Percentiles rank a stretch among this genome's conserved stretches.
Conservation (phyloP, 2,888 invertebrate genomes). For the Synanthedon formicaeformis region DNA sequence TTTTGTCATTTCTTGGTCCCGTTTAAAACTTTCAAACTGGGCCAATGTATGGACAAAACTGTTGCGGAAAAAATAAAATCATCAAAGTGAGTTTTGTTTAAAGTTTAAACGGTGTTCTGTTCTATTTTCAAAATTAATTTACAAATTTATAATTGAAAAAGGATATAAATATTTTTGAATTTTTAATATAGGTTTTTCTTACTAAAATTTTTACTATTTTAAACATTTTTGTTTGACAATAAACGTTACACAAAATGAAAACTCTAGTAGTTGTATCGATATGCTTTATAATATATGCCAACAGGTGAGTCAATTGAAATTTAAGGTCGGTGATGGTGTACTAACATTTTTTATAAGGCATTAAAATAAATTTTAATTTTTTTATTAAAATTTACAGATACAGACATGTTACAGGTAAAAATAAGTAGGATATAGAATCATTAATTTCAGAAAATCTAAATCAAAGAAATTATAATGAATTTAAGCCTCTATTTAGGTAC, state of each 20-base stretch:
- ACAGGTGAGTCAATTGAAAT: neutral
- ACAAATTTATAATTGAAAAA: too few species aligned
- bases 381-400: too few species aligned
- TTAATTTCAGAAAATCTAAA: too few species aligned
- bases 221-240: too few species aligned
- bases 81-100: slow-evolving; percentile 45
- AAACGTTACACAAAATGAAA: neutral
- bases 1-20: neutral
- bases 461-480: too few species aligned
- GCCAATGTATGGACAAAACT: slow-evolving; percentile 73
- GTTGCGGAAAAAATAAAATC: slow-evolving; percentile 51
- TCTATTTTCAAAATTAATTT: neutral
- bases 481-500: too few species aligned
- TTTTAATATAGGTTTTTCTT: too few species aligned
- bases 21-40: slow-evolving; percentile 56
- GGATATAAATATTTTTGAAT: too few species aligned
- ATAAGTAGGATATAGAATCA: too few species aligned
- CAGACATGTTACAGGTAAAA: too few species aligned
- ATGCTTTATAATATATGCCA: neutral
- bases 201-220: too few species aligned
- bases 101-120: slow-evolving; percentile 1
- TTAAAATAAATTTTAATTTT: too few species aligned
- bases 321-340: neutral
- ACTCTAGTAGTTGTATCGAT: neutral
- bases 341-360: neutral